phyloP scores from a whole-genome alignment of 2,797 vertebrate species.

The Hoplostethus mediterraneus region DNA sequence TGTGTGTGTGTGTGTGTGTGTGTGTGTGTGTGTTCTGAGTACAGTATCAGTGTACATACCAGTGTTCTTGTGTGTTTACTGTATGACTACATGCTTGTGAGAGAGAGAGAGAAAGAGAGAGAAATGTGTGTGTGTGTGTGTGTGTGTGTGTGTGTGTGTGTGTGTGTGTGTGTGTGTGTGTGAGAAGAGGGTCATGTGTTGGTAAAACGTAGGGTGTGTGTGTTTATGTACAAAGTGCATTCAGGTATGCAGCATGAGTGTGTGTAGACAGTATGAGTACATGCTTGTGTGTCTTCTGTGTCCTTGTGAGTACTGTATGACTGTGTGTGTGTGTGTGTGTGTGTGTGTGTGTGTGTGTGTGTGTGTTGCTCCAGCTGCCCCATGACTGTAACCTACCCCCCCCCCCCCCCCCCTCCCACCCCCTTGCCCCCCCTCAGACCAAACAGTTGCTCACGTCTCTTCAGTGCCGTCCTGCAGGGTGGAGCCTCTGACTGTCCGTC shows the following conservation, averaged over 20 bases:
- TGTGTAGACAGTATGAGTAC: not conserved
- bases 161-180: constrained; percentile 8
- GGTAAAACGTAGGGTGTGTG: not conserved
- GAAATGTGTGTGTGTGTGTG: not conserved
- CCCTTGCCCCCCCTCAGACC: constrained; percentile 48
- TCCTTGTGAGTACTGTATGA: not conserved
- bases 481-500: constrained; percentile 32
- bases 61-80: constrained; percentile 22
- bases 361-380: constrained; percentile 68
- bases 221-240: too few species aligned
- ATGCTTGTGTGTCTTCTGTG: constrained; percentile 1
- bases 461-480: constrained; percentile 37
- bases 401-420: constrained; percentile 9
- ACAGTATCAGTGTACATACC: too few species aligned
- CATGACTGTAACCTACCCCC: constrained; percentile 58
- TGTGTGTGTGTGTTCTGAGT: not conserved
- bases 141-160: not conserved
- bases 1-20: too few species aligned
- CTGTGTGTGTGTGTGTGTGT: constrained; percentile 7
- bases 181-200: too few species aligned
- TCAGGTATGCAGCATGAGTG: too few species aligned
- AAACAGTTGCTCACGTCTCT: constrained; percentile 73
- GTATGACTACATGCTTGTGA: constrained; percentile 3
- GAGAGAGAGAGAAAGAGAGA: too few species aligned
- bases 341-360: constrained; percentile 3